A percentile compares a stretch with the other conserved stretches of the same genome.
Evolutionary conservation across 2,113 vertebrate genomes (phyloP).

Genomic region (Oxyruncus cristatus): DNA sequence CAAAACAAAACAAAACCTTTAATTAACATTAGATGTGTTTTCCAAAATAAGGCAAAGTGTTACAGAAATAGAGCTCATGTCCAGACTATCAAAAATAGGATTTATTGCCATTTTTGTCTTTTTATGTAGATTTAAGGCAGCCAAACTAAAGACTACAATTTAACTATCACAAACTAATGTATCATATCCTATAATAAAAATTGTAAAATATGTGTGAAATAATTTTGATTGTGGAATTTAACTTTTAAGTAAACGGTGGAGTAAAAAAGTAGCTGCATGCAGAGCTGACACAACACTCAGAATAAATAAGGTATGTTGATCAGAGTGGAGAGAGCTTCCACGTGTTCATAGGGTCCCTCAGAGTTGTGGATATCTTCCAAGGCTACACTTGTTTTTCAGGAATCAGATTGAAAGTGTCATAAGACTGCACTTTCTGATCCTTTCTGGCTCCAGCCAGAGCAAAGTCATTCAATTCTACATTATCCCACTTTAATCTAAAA

Average conservation of each 20-base stretch:
- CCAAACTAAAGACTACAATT: not conserved
- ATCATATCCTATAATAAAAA: not conserved
- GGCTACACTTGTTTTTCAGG: not conserved
- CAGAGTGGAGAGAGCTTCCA: not conserved
- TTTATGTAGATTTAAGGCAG: not conserved
- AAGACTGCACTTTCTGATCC: not conserved
- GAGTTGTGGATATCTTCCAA: not conserved
- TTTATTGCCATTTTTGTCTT: not conserved
- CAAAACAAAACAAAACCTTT: not conserved
- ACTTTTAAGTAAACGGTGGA: not conserved
- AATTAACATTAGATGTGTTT: not conserved
- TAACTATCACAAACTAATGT: not conserved
- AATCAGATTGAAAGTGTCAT: not conserved
- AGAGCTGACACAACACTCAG: not conserved
- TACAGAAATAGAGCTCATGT: not conserved
- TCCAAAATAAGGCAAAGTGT: not conserved
- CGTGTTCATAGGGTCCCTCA: not conserved
- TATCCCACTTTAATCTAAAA: not conserved
- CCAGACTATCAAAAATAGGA: not conserved
- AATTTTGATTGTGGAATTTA: not conserved
- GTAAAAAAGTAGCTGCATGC: not conserved
- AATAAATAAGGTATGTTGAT: not conserved
- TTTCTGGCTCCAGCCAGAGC: not conserved
- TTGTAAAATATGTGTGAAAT: not conserved
- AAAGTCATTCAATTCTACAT: not conserved